These are phyloP conservation scores for Steinernema khuongi DNA, from an alignment of 1,140 invertebrate species.

Conservation along the genomic window DNA sequence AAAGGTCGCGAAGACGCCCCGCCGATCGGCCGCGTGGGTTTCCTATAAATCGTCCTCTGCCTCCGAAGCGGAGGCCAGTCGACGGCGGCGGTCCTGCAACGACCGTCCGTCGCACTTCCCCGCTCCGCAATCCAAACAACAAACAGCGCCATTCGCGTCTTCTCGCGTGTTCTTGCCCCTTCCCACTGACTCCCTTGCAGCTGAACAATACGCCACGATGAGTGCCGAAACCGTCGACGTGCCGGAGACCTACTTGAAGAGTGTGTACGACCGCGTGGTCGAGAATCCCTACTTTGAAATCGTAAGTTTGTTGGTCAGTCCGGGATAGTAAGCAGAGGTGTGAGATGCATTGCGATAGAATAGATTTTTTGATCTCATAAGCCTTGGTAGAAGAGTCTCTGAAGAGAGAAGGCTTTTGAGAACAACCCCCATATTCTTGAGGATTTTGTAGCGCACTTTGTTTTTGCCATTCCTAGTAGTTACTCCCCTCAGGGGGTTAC, in stretches of 20 bases:
- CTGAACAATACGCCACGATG: background rate
- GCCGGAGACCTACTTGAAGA: background rate
- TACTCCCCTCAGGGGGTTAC: no score
- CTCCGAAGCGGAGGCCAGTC: background rate
- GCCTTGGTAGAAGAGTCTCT: no score
- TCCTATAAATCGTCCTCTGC: constrained; percentile 8
- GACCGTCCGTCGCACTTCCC: background rate
- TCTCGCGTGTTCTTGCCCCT: background rate
- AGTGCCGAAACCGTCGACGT: background rate
- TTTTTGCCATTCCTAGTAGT: no score
- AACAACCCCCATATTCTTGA: no score
- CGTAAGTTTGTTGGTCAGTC: background rate
- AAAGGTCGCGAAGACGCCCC: background rate
- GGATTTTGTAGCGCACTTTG: no score
- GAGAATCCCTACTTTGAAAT: background rate
- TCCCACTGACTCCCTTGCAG: background rate
- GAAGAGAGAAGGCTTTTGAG: no score
- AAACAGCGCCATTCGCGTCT: background rate
- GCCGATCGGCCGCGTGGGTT: background rate
- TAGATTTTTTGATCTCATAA: no score
- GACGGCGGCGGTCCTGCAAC: no score
- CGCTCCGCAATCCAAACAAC: background rate
- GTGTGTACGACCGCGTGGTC: background rate
- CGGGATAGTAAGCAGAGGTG: no score
- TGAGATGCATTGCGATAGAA: no score